Evolutionary conservation across 1,140 invertebrate species (phyloP).

Genomic region (Bombus pyrosoma): DNA sequence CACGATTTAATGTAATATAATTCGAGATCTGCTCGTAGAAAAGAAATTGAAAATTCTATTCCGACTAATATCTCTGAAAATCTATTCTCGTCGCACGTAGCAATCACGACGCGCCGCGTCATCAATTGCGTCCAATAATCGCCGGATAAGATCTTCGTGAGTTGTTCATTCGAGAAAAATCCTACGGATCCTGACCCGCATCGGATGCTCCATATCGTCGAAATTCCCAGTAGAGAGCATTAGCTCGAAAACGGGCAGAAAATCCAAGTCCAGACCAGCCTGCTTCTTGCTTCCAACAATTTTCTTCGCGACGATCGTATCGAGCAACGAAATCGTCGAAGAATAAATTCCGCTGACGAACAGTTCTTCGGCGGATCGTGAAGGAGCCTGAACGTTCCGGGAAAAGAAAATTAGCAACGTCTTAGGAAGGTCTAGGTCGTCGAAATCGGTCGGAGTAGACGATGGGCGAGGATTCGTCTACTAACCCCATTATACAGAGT

Average conservation of each 20-base stretch:
- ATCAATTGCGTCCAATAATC: too few relatives aligned
- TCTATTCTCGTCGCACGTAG: background rate
- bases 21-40: background rate
- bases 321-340: too few relatives aligned
- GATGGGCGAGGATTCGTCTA: constrained; percentile 68
- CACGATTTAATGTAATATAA: background rate
- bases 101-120: background rate
- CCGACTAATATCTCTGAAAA: background rate
- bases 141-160: background rate
- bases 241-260: too few relatives aligned
- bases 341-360: background rate
- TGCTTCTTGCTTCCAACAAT: too few relatives aligned
- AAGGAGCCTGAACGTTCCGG: constrained; percentile 50
- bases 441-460: constrained; percentile 15
- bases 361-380: constrained; percentile 8
- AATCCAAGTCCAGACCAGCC: too few relatives aligned
- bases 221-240: too few relatives aligned
- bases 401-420: constrained; percentile 56
- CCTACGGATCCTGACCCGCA: too few relatives aligned
- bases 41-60: background rate
- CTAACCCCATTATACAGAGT: constrained; percentile 67
- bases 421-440: constrained; percentile 71
- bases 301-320: background rate
- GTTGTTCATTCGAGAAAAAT: background rate
- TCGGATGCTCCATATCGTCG: too few relatives aligned